Evolutionary conservation across 2,888 invertebrate species (phyloP), one percentile per base, ranked within the genome.

Genomic region (Polymixis lichenea): DNA sequence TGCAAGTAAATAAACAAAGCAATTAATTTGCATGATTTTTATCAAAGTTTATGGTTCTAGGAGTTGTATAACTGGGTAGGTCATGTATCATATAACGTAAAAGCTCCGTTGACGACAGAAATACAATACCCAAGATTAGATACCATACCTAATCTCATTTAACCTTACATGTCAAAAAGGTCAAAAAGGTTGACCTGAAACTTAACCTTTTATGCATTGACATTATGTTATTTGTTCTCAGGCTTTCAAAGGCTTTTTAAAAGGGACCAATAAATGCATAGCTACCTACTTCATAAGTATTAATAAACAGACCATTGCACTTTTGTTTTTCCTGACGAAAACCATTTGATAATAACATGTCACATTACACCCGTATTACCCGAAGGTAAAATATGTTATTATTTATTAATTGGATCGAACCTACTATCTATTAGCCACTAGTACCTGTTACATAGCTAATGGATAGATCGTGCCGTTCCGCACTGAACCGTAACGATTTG

Each of bases 401-500:
- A 62, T 49, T 55, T 46, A 60, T 15, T 65, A 68, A 72, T 82
- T 58, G 9, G 53, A 66, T 80, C 28, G 49, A 67, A 70, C 6
- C 58, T 73, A 67, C 80, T 73, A 70, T 6, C 58, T 73, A 67
- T 83, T 73, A 62, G 60, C 58, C 43, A 28, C 56, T 60, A 74
- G 55, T 60, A 70, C 69, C 72, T 72, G 73, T 77, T 76, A 65
- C 60, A 62, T 86, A 66, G 66, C 66, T 83, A 86, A 84, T 78
- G 74, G 84, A 62, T 86, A 75, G 76, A 70, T 77, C 76, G 86
- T 80, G 84, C 72, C 76, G 65, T 58, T 60, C 69, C 67, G 67
- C 83, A 87, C 68, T 86, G 83, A 87, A 80, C 83, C 77, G 80
- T 78, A 83, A 79, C 81, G 64, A 82, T 85, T 85, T 75, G 70